Percentiles rank a stretch among this genome's conserved stretches.
These are phyloP conservation scores for Acomys russatus DNA, from an alignment of 2,797 vertebrate genomes.

Conservation along the genomic window DNA sequence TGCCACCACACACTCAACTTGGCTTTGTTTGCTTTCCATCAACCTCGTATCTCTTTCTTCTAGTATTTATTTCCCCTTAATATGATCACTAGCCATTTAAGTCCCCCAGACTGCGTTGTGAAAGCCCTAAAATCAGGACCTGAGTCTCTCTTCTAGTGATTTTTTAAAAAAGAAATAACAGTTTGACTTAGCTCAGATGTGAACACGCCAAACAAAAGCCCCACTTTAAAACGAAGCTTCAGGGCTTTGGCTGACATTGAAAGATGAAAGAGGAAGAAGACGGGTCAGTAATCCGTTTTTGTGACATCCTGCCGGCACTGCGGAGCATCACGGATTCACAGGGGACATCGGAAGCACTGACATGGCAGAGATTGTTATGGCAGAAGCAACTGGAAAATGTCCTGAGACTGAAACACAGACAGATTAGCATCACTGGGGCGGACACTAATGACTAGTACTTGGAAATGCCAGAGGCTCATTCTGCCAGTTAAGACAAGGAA, in stretches of 20 bases:
- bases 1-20: conserved; percentile 60
- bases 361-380: conserved; percentile 92
- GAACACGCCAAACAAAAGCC: conserved; percentile 40
- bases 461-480: conserved; percentile 91
- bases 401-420: conserved; percentile 92
- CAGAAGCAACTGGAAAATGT: conserved; percentile 93
- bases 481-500: conserved; percentile 91
- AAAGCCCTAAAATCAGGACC: conserved; percentile 45
- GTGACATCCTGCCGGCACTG: conserved; percentile 85
- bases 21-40: conserved; percentile 81
- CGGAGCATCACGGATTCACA: conserved; percentile 89
- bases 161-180: not conserved
- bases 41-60: not conserved
- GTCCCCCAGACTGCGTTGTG: not conserved
- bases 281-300: conserved; percentile 85
- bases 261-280: conserved; percentile 82
- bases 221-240: conserved; percentile 54
- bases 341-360: conserved; percentile 89
- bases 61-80: conserved; percentile 31
- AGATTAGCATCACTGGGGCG: conserved; percentile 91
- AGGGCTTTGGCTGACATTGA: conserved; percentile 79
- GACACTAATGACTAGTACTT: conserved; percentile 92
- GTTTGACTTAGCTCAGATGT: conserved; percentile 59
- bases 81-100: not conserved
- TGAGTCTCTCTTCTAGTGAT: conserved; percentile 30